These are phyloP conservation scores for Labeo catla DNA, from an alignment of 2,113 vertebrate species.

Conservation along the genomic window DNA sequence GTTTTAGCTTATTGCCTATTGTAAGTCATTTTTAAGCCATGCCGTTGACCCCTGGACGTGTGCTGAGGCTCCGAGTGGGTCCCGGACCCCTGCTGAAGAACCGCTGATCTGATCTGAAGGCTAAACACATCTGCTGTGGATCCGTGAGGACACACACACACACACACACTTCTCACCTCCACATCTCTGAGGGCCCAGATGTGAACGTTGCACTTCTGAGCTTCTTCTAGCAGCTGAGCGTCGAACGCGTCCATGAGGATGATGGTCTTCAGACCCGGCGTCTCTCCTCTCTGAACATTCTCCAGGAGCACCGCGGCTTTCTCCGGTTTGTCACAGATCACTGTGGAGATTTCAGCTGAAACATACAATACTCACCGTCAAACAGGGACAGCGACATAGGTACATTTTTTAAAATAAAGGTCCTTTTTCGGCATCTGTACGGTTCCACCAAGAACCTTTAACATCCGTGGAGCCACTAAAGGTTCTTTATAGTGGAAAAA, in stretches of 20 bases:
- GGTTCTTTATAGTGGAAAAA: neutral
- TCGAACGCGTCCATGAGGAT: constrained; percentile 93
- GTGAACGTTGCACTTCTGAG: constrained; percentile 80
- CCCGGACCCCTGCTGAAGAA: no score
- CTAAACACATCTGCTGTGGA: no score
- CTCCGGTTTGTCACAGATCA: constrained; percentile 92
- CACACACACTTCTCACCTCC: constrained; percentile 75
- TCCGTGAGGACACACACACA: no score
- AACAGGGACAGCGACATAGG: neutral
- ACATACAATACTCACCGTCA: neutral
- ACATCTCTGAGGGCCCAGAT: constrained; percentile 87
- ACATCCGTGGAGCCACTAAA: neutral
- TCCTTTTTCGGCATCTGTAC: neutral
- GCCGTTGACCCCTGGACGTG: no score
- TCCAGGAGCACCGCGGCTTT: constrained; percentile 88
- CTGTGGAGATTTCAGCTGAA: constrained; percentile 91
- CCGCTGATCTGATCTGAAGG: no score
- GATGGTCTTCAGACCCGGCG: constrained; percentile 81
- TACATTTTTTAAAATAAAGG: neutral
- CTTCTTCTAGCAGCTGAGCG: constrained; percentile 77
- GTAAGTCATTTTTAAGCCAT: no score
- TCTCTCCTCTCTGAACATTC: constrained; percentile 87
- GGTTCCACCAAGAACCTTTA: neutral
- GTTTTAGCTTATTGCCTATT: no score
- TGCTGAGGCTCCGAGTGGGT: no score